phyloP scores from a whole-genome alignment of 2,797 vertebrate genomes.

The Parauchenoglanis ngamensis region DNA sequence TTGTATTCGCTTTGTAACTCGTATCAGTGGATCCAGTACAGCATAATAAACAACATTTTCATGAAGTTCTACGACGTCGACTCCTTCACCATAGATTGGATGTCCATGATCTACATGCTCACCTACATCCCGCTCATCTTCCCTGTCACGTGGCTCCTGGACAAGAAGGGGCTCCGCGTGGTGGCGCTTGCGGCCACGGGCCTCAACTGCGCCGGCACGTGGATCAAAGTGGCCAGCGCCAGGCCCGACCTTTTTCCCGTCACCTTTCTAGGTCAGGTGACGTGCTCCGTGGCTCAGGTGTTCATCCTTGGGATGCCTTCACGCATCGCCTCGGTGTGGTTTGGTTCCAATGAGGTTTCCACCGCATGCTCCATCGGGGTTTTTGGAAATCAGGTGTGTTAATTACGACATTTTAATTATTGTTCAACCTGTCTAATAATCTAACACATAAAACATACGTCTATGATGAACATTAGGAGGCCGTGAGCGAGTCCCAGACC shows the following conservation, averaged over 20 bases:
- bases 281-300: slow-evolving; percentile 85
- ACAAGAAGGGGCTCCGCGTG: slow-evolving; percentile 84
- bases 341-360: slow-evolving; percentile 91
- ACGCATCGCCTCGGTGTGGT: slow-evolving; percentile 90
- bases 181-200: slow-evolving; percentile 83
- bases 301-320: slow-evolving; percentile 96
- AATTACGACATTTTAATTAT: too few relatives aligned
- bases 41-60: slow-evolving; percentile 90
- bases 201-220: slow-evolving; percentile 87
- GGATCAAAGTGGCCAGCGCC: slow-evolving; percentile 91
- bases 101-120: slow-evolving; percentile 94
- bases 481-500: not conserved
- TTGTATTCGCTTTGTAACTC: slow-evolving; percentile 89
- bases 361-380: slow-evolving; percentile 94
- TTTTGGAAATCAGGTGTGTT: slow-evolving; percentile 91
- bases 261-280: slow-evolving; percentile 83
- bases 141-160: slow-evolving; percentile 92
- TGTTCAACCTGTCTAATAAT: not conserved
- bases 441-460: too few relatives aligned
- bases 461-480: not conserved
- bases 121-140: slow-evolving; percentile 91
- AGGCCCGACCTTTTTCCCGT: slow-evolving; percentile 78
- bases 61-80: slow-evolving; percentile 84
- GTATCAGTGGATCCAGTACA: slow-evolving; percentile 97
- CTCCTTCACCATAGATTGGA: slow-evolving; percentile 83